These are phyloP conservation scores for Tympanuchus pallidicinctus DNA, from an alignment of 2,113 vertebrate species.

Conservation along the genomic window DNA sequence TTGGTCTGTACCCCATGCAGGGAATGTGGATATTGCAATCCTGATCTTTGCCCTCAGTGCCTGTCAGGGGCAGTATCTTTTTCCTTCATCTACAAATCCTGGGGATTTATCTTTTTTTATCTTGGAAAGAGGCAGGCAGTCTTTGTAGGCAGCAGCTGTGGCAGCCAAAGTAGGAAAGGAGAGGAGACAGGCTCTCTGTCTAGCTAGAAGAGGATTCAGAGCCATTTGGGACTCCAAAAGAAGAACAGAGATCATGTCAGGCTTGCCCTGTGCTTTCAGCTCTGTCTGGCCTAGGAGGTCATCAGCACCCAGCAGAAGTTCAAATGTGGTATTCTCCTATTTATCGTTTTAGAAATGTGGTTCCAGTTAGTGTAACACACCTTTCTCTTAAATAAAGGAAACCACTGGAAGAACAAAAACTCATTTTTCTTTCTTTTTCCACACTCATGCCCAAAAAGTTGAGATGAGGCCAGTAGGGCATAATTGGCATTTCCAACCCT, in stretches of 20 bases:
- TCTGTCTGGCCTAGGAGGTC: not conserved
- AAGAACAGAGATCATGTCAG: not conserved
- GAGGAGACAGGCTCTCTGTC: not conserved
- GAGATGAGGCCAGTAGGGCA: not conserved
- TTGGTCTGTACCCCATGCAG: not conserved
- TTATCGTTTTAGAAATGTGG: not conserved
- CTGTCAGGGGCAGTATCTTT: not conserved
- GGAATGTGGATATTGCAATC: accelerated
- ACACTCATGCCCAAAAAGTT: not conserved
- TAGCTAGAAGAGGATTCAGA: not conserved
- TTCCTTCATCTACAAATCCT: not conserved
- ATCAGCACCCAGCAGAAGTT: not conserved
- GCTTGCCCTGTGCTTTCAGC: not conserved
- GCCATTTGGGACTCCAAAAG: not conserved
- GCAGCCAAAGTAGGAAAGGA: not conserved
- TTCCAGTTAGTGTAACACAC: not conserved
- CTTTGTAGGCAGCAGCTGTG: not conserved
- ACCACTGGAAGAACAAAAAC: not conserved
- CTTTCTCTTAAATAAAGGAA: not conserved
- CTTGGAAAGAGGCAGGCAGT: not conserved
- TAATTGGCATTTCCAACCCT: not conserved
- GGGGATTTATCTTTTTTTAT: not conserved
- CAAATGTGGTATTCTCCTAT: not conserved
- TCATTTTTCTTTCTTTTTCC: not conserved
- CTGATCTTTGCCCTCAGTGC: not conserved